Base-by-base conservation (phyloP, 1,140 invertebrate genomes). In the Drosophila equinoxialis region DNA sequence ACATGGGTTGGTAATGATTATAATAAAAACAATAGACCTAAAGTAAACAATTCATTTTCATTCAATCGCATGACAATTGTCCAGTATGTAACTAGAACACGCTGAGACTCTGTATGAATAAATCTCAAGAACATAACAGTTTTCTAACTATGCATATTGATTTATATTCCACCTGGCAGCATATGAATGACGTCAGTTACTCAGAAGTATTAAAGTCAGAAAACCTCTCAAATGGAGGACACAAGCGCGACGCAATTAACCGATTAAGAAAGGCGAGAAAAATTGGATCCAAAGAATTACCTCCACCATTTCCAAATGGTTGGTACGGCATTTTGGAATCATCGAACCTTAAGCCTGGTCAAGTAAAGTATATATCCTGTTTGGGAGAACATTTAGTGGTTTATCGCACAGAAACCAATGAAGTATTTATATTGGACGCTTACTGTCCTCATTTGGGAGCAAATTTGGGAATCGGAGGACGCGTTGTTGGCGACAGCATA, bases 401-500 rank as follows among this genome's bases (percentile, higher is more conserved):
- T 0, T 97, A 96, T 90, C 91, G 94, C 26, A 94, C 94, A 30
- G 93, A 95, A 67, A 93, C 93, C 1, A 94, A 95, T 0, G 85
- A 93, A n/a, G 94, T 95, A 0, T 94, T 95, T 62, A 94, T 96
- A 3, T 89, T 98, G 23, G 95, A 98, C 90, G 97, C 97, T 0
- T 97, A 97, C 89, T 98, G 97, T 90, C 97, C 97, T 0, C 97
- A 98, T 92, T 93, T 98, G 79, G 97, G 97, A 0, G 97, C 97
- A 0, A 97, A 98, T 91, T 93, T 98, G 83, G 96, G 93, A 0
- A 93, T 95, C 10, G 96, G 96, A 1, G 97, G 97, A 0, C 92
- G 92, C 0, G 96, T 97, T 1, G 93, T 94, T 33, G 95, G 95
- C 0, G 95, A 97, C 60, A 97, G 96, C 82, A 93, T 98, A 5